phyloP scores from a whole-genome alignment of 1,140 invertebrate species.

The Galendromus occidentalis region DNA sequence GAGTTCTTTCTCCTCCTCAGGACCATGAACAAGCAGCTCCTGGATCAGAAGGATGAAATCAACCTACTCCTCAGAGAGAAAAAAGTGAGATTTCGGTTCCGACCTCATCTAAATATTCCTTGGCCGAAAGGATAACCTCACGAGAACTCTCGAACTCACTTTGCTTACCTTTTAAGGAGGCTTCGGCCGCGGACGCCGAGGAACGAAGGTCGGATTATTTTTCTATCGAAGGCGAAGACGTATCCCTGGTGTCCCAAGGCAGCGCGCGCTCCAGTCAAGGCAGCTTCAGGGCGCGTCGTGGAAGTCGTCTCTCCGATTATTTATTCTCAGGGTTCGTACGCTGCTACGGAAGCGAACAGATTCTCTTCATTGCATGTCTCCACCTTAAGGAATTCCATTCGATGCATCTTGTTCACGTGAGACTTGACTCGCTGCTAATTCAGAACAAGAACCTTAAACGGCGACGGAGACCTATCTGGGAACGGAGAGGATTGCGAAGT shows the following conservation, averaged over 20 bases:
- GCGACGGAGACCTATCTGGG: too few relatives aligned
- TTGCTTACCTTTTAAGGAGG: not conserved
- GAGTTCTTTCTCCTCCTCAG: slow-evolving; percentile 23
- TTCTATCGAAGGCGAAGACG: not conserved
- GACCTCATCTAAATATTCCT: not conserved
- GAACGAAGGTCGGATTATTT: not conserved
- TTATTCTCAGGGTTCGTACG: not conserved
- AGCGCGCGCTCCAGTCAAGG: not conserved
- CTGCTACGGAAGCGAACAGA: too few relatives aligned
- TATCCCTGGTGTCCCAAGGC: not conserved
- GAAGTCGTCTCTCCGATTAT: not conserved
- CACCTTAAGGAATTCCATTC: too few relatives aligned
- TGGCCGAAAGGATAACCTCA: not conserved
- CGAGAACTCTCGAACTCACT: not conserved
- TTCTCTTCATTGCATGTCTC: too few relatives aligned
- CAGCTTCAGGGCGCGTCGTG: not conserved
- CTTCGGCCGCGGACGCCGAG: not conserved
- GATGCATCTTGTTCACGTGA: too few relatives aligned
- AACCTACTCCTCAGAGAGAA: not conserved
- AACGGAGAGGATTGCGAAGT: too few relatives aligned
- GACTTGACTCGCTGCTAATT: too few relatives aligned
- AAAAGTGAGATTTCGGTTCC: not conserved
- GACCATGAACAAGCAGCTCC: slow-evolving; percentile 29
- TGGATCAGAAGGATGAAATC: slow-evolving; percentile 31
- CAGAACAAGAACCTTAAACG: too few relatives aligned